These are phyloP conservation scores for Eulithis prunata DNA, from an alignment of 2,888 invertebrate species.

Conservation along the genomic window DNA sequence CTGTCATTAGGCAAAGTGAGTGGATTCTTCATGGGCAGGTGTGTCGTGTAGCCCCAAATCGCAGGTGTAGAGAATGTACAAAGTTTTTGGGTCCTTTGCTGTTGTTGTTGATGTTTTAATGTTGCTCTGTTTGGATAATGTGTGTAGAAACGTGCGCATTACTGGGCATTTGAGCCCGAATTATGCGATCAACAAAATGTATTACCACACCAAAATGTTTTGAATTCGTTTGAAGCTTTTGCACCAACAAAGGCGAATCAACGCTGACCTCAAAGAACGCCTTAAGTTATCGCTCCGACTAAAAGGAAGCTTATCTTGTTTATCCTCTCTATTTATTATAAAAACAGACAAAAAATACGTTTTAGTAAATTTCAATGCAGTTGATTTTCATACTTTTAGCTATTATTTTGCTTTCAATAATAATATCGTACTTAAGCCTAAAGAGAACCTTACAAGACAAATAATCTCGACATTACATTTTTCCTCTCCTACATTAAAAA, in stretches of 20 bases:
- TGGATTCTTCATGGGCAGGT: constrained; percentile 32
- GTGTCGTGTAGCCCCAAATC: constrained; percentile 26
- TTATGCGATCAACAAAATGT: no score
- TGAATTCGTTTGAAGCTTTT: no score
- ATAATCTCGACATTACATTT: background rate
- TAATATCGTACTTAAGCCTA: no score
- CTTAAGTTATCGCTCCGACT: background rate
- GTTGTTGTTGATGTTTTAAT: constrained; percentile 15
- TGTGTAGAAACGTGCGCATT: background rate
- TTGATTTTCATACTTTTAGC: background rate
- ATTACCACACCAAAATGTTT: no score
- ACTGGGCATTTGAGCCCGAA: background rate
- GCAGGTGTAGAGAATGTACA: constrained; percentile 30
- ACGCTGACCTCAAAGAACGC: no score
- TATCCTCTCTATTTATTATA: background rate
- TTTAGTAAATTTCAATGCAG: background rate
- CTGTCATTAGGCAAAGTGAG: constrained; percentile 40
- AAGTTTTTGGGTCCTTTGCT: constrained; percentile 20
- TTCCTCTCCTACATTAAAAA: background rate
- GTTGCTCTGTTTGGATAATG: constrained; percentile 3
- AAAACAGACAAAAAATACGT: background rate
- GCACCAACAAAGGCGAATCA: no score
- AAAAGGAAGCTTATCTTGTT: background rate
- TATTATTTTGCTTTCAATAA: no score
- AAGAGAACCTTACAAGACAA: background rate